Evolutionary conservation across 2,797 vertebrate species (phyloP).

Genomic region (Micropoecilia bifurca): DNA sequence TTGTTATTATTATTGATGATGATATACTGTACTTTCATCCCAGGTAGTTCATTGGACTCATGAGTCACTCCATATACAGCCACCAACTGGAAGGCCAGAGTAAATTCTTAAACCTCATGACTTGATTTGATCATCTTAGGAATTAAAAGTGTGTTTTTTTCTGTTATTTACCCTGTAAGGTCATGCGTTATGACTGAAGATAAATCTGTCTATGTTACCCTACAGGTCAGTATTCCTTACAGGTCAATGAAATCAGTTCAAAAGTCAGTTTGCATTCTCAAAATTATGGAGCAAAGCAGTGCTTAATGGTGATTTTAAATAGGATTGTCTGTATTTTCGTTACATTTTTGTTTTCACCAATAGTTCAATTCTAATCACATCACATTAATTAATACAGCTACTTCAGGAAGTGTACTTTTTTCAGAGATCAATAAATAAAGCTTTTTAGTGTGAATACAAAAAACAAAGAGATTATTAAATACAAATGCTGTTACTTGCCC

Average conservation of each 20-base stretch:
- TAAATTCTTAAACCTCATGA: not conserved
- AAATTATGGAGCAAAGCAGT: not conserved
- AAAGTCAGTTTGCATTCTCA: not conserved
- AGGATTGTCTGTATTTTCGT: not conserved
- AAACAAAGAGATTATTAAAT: not conserved
- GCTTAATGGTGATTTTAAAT: not conserved
- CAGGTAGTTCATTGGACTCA: not conserved
- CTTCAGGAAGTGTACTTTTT: not conserved
- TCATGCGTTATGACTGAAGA: no score
- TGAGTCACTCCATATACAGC: not conserved
- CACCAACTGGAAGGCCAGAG: not conserved
- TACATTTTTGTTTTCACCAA: not conserved
- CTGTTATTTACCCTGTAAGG: no score
- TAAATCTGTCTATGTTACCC: no score
- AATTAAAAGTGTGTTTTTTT: no score
- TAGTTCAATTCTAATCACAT: not conserved
- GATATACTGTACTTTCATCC: not conserved
- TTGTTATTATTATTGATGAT: not conserved
- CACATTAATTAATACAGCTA: not conserved
- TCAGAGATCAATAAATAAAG: not conserved
- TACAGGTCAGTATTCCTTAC: no score
- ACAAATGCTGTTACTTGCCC: not conserved
- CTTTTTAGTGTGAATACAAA: not conserved
- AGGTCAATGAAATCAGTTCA: no score
- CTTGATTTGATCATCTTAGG: no score